Conservation (phyloP, 2,888 invertebrate genomes). For the Hemithea aestivaria region DNA sequence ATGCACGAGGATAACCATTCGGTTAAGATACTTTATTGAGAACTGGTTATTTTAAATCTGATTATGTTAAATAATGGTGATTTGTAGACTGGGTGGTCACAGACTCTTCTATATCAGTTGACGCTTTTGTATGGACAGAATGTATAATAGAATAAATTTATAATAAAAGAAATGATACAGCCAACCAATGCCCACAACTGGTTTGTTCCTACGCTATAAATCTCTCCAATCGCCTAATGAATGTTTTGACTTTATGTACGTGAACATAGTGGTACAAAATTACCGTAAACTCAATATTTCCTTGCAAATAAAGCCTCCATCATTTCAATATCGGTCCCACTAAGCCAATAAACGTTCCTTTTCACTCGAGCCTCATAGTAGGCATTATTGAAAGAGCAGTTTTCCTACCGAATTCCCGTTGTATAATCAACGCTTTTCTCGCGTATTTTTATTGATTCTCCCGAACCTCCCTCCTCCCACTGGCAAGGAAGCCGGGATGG, state of each 20-base stretch:
- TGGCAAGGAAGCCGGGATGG: constrained; percentile 66
- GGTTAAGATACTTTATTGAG: constrained; percentile 26
- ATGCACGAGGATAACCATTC: constrained; percentile 31
- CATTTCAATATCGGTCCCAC: constrained; percentile 36
- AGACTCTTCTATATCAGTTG: constrained; percentile 6
- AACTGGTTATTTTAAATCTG: constrained; percentile 21
- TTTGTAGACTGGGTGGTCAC: constrained; percentile 25
- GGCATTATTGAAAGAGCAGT: constrained; percentile 62
- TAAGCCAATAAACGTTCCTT: constrained; percentile 43
- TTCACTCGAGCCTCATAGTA: constrained; percentile 47
- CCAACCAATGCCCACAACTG: too few species aligned
- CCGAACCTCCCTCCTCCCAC: constrained; percentile 52
- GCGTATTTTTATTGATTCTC: constrained; percentile 78
- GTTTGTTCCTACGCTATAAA: too few species aligned
- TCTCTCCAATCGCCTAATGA: too few species aligned
- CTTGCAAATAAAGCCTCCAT: constrained; percentile 28
- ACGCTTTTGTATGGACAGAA: not conserved
- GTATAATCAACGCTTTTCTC: constrained; percentile 78
- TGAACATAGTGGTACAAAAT: not conserved
- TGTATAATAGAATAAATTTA: too few species aligned
- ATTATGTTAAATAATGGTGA: constrained; percentile 27
- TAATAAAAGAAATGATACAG: too few species aligned
- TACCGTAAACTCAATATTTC: constrained; percentile 13
- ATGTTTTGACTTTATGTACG: too few species aligned
- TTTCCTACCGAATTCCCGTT: constrained; percentile 66